phyloP scores from a whole-genome alignment of 2,888 invertebrate species.

The Plemyria rubiginata region DNA sequence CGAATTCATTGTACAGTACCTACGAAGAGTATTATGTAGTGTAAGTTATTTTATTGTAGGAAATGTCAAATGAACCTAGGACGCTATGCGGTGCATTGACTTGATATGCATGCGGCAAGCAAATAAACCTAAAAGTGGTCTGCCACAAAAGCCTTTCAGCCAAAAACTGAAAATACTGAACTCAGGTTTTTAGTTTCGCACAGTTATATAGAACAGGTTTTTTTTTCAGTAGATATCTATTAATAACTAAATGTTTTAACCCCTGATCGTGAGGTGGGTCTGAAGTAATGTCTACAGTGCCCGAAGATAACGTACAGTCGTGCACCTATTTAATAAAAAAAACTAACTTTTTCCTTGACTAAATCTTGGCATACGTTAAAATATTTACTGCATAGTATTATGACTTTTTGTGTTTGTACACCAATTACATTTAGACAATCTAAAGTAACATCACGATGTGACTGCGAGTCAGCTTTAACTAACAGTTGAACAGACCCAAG shows the following conservation, averaged over 20 bases:
- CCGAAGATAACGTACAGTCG: too few relatives aligned
- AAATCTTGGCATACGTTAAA: background rate
- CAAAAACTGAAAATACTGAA: background rate
- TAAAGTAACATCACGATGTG: background rate
- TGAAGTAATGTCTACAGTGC: too few relatives aligned
- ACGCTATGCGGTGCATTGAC: background rate
- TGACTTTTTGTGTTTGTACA: background rate
- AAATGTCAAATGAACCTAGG: too few relatives aligned
- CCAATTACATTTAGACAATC: background rate
- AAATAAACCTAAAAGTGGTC: background rate
- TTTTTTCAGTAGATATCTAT: too few relatives aligned
- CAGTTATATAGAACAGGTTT: background rate
- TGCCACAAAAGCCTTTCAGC: background rate
- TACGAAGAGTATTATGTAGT: too few relatives aligned
- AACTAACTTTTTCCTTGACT: too few relatives aligned
- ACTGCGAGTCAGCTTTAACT: conserved; percentile 15
- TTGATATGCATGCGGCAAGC: background rate
- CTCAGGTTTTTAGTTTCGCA: background rate
- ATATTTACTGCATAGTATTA: background rate
- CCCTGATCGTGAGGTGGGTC: too few relatives aligned
- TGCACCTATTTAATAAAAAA: too few relatives aligned
- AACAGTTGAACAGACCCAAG: conserved; percentile 15
- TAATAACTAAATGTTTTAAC: too few relatives aligned
- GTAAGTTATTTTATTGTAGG: too few relatives aligned
- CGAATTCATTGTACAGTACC: conserved; percentile 14